These are phyloP conservation scores for Chelonoidis abingdonii DNA, from an alignment of 2,113 vertebrate species.

Conservation along the genomic window DNA sequence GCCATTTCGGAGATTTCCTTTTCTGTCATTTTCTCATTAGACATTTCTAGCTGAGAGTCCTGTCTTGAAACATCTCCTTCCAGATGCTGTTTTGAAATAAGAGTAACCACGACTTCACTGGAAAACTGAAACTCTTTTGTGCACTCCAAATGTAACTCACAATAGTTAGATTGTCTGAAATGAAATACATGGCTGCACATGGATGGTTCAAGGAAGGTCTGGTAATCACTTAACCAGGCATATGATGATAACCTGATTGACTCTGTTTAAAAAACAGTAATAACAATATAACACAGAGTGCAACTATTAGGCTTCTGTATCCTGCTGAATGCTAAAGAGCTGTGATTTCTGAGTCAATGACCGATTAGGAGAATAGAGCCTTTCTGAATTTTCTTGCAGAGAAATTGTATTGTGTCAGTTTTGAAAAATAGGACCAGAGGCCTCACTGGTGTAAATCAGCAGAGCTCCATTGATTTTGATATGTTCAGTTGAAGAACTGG, in stretches of 20 bases:
- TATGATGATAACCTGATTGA: constrained; percentile 63
- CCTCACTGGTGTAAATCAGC: not conserved
- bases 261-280: not conserved
- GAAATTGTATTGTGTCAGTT: not conserved
- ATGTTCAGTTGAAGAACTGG: not conserved
- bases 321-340: not conserved
- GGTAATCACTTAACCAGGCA: not conserved
- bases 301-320: constrained; percentile 42
- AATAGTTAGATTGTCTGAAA: constrained; percentile 66
- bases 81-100: constrained; percentile 76
- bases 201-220: constrained; percentile 63
- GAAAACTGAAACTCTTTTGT: constrained; percentile 78
- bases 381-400: constrained; percentile 21
- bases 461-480: not conserved
- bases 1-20: constrained; percentile 56
- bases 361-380: not conserved
- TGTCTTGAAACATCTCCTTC: constrained; percentile 52
- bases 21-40: constrained; percentile 20
- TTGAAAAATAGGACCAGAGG: not conserved
- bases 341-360: not conserved
- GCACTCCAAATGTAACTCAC: constrained; percentile 4
- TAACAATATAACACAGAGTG: not conserved
- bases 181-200: constrained; percentile 50
- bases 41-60: constrained; percentile 33
- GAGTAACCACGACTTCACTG: constrained; percentile 73